Evolutionary conservation across 2,888 invertebrate species (phyloP), one percentile per base, ranked within the genome.

Genomic region (Muschampia plurimacula): DNA sequence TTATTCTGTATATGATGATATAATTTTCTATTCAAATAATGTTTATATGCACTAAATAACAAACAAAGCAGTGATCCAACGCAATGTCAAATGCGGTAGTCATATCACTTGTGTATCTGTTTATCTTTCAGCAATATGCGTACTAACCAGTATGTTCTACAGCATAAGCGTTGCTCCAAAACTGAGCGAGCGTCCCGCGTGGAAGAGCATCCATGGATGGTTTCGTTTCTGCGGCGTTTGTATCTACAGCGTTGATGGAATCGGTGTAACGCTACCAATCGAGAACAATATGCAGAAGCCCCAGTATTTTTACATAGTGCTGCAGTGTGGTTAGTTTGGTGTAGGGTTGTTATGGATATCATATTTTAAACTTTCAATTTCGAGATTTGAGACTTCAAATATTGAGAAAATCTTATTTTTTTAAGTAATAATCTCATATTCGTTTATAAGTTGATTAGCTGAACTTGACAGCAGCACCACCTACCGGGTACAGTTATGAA

Each of bases 161-260:
- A 86, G 87, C 57, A 65, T 87, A 2, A 64, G 76, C 0, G 74
- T 77, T 55, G 78, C 76, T 0, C 74, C 74, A 0, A 71, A 74
- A 13, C 75, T 86, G 5, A 28, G 8, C 3, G 79, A 84, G 0
- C 78, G 85, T 2, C 84, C 88, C 1, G 79, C 80, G 0, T 90
- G 87, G 86, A 89, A 87, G 64, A 82, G 77, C 46, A 67, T 86
- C 15, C 76, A 76, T 2, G 87, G 88, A 0, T 75, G 89, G 10
- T 75, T 87, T 15, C 80, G 80, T 78, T 95, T 95, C 84, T 90
- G 91, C 69, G 95, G 95, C 4, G 90, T 95, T 0, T 94, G 92
- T 60, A 87, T 95, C 15, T 95, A 95, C 79, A 95, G 95, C 62
- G 80, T 95, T 57, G 95, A 95, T 77, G 89, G 89, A 0, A 78